These are phyloP conservation scores for Pyrocoelia pectoralis DNA, from an alignment of 2,888 invertebrate species.

Conservation along the genomic window DNA sequence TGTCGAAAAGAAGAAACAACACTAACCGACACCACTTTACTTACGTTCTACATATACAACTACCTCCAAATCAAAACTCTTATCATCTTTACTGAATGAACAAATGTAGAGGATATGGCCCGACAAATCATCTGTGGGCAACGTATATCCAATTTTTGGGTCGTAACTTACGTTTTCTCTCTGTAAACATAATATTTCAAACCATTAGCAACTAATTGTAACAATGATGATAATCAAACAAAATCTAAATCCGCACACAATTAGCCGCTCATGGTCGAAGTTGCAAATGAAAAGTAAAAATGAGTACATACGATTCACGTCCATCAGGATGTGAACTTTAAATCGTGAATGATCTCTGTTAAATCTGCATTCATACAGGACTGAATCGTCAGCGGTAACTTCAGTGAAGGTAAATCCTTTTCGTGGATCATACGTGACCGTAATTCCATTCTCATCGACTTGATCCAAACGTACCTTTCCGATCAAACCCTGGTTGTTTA, in stretches of 20 bases:
- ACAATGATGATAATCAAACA: neutral
- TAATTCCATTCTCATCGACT: conserved; percentile 32
- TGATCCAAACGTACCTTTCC: conserved; percentile 38
- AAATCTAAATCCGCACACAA: neutral
- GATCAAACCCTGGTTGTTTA: conserved; percentile 40
- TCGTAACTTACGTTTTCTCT: conserved; percentile 53
- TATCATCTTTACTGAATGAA: conserved; percentile 43
- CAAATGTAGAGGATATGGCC: conserved; percentile 51
- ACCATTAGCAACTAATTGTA: conserved; percentile 21
- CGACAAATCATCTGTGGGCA: conserved; percentile 50
- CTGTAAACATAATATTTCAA: conserved; percentile 47
- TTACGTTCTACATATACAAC: conserved; percentile 41
- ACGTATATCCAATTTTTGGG: conserved; percentile 60
- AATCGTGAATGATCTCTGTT: neutral
- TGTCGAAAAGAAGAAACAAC: conserved; percentile 11
- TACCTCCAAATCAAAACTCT: conserved; percentile 28
- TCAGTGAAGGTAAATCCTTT: conserved; percentile 44
- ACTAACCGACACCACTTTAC: conserved; percentile 35
- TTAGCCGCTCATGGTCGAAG: conserved; percentile 17
- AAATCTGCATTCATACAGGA: conserved; percentile 22
- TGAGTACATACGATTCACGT: conserved; percentile 32
- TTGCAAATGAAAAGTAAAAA: conserved; percentile 9
- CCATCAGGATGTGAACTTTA: conserved; percentile 16
- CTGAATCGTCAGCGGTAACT: conserved; percentile 7
- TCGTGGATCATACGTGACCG: conserved; percentile 38